Conservation (phyloP, 2,888 invertebrate genomes). For the Rambutsinella grinnellia region DNA sequence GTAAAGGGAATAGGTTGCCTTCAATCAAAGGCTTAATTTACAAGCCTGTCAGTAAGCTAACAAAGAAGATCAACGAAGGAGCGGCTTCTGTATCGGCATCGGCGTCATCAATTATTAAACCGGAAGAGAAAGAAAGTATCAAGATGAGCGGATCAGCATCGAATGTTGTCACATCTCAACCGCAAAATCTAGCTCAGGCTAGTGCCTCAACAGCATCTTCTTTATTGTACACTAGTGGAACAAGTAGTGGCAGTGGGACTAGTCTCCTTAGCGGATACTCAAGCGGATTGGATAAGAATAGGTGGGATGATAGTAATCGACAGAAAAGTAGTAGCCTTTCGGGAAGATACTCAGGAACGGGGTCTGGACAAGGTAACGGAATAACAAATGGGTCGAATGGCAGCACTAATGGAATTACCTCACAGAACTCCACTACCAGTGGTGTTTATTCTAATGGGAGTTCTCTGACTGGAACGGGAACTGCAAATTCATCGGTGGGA, state of each 20-base stretch:
- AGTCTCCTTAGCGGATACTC: conserved; percentile 49
- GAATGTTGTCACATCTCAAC: conserved; percentile 59
- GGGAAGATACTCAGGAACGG: conserved; percentile 59
- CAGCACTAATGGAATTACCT: conserved; percentile 52
- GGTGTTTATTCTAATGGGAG: conserved; percentile 64
- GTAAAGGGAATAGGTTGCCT: conserved; percentile 18
- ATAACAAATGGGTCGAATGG: conserved; percentile 40
- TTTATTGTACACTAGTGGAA: conserved; percentile 57
- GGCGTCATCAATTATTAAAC: background rate
- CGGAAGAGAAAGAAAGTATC: conserved; percentile 5
- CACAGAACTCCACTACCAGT: conserved; percentile 45
- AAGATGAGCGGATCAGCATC: conserved; percentile 52
- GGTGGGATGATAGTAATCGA: conserved; percentile 63
- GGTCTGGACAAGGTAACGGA: conserved; percentile 36
- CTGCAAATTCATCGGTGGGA: conserved; percentile 45
- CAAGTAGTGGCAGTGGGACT: conserved; percentile 7
- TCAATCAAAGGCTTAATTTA: conserved; percentile 37
- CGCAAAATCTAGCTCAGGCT: conserved; percentile 64
- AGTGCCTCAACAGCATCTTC: conserved; percentile 62
- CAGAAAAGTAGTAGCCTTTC: conserved; percentile 64
- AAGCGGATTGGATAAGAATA: conserved; percentile 57
- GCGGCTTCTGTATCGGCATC: background rate
- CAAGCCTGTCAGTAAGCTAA: conserved; percentile 14
- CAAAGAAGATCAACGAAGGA: conserved; percentile 10
- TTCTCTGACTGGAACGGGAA: conserved; percentile 64